Base-by-base conservation (phyloP, 2,113 vertebrate genomes). In the Neoarius graeffei region DNA sequence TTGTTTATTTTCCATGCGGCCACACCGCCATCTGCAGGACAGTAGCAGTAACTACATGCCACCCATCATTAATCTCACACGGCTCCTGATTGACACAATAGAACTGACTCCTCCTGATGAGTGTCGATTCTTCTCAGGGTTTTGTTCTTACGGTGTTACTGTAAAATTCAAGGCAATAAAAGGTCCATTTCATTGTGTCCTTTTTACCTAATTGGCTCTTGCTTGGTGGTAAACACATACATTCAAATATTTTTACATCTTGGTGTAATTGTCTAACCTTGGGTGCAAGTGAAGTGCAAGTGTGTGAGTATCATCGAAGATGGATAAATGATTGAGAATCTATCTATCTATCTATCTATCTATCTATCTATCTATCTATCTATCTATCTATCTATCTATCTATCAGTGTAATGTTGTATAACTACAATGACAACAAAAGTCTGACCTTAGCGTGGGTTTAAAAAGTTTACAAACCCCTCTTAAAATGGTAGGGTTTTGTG, bases 21-120 rank as follows among this genome's bases (percentile, higher is more conserved):
- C 91, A 77, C 90, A 95, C 76, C 89, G 93, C 94, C 95, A 96
- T 94, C 95, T 96, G 91, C 93, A 93, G 95, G 92, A 42, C n/a
- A 54, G 25, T 76, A 73, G 67, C 3, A 17, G 48, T 73, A 19
- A 42, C n/a, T 79, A 30, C 50, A 7, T 5, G 11, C 23, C 20
- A 35, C 17, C 5, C 1, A n/a, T 42, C 5, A 59, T 74, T 59
- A 8, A 30, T 60, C 42, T 50, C 20, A 7, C 42, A n/a, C 27
- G 35, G 30, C 66, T 69, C n/a, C 6, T 69, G n/a, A 69, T 4
- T 27, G 1, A 67, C 3, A 67, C 10, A 67, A 11, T 67, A 27
- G 64, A 2, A 67, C 62, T 67, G 64, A 11, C 11, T n/a, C 9
- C 20, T 64, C 20, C 60, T 64, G 60, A 23, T 64, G 60, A 64